A percentile compares a stretch with the other conserved stretches of the same genome.
Evolutionary conservation across 2,888 invertebrate species (phyloP).

Genomic region (Antheraea yamamai): DNA sequence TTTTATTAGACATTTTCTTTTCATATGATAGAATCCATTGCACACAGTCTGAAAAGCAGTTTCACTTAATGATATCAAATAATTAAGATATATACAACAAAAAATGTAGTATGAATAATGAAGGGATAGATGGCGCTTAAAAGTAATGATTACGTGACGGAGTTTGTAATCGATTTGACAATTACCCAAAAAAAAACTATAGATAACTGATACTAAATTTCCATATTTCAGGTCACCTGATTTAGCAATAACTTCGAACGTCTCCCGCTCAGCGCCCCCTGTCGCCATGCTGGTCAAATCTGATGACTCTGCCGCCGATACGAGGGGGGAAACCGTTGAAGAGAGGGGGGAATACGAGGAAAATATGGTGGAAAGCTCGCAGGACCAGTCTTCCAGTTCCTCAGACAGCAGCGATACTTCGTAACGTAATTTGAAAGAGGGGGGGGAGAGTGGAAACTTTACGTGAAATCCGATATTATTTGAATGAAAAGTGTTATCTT

Average conservation of each 20-base stretch:
- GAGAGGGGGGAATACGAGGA: background rate
- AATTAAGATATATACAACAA: too few species aligned
- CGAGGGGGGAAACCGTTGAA: background rate
- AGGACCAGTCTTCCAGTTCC: conserved; percentile 33
- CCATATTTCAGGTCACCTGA: background rate
- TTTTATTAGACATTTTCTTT: too few species aligned
- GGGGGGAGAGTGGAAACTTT: background rate
- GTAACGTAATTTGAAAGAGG: background rate
- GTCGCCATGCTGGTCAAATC: background rate
- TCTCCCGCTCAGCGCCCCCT: background rate
- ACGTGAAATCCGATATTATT: background rate
- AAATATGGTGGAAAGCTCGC: conserved; percentile 18
- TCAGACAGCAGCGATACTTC: conserved; percentile 31
- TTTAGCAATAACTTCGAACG: background rate
- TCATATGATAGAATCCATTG: too few species aligned
- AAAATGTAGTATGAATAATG: too few species aligned
- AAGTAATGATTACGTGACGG: too few species aligned
- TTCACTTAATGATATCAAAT: too few species aligned
- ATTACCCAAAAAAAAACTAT: background rate
- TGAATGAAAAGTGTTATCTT: background rate
- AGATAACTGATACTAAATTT: background rate
- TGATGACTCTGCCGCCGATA: background rate
- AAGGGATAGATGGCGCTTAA: too few species aligned
- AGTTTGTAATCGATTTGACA: too few species aligned
- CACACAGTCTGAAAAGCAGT: too few species aligned